Evolutionary conservation across 64 coral and sea anemone genomes (phyloP).

Genomic region (Porites lutea): DNA sequence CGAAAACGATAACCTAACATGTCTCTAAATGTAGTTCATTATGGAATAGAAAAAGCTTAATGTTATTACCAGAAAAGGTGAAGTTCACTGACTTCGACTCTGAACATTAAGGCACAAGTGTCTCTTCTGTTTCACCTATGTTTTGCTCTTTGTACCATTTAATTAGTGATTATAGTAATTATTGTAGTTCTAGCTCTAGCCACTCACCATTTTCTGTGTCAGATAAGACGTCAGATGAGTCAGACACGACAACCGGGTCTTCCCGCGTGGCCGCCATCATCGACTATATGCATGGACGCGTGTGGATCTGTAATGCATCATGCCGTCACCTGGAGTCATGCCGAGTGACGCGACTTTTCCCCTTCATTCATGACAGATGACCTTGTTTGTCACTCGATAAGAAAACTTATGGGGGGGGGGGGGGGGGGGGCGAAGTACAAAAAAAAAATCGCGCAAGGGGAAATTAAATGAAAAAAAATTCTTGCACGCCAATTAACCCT

Average conservation of each 20-base stretch:
- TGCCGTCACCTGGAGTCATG: background rate
- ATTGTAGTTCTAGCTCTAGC: no score
- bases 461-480: no score
- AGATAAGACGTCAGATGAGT: background rate
- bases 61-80: no score
- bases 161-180: no score
- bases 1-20: background rate
- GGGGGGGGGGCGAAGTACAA: no score
- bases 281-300: background rate
- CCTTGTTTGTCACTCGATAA: background rate
- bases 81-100: background rate
- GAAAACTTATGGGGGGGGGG: no score
- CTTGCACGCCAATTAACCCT: no score
- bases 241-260: background rate
- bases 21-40: no score
- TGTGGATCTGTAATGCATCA: background rate
- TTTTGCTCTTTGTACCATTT: no score
- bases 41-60: no score
- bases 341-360: background rate
- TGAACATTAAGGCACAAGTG: slow-evolving; percentile 1
- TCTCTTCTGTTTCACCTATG: background rate
- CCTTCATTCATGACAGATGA: background rate
- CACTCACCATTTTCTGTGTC: no score
- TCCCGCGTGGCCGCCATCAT: background rate
- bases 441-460: no score